Percentiles rank a stretch among this genome's conserved stretches.
Evolutionary conservation across 2,113 vertebrate species (phyloP).

Genomic region (Zingel zingel): DNA sequence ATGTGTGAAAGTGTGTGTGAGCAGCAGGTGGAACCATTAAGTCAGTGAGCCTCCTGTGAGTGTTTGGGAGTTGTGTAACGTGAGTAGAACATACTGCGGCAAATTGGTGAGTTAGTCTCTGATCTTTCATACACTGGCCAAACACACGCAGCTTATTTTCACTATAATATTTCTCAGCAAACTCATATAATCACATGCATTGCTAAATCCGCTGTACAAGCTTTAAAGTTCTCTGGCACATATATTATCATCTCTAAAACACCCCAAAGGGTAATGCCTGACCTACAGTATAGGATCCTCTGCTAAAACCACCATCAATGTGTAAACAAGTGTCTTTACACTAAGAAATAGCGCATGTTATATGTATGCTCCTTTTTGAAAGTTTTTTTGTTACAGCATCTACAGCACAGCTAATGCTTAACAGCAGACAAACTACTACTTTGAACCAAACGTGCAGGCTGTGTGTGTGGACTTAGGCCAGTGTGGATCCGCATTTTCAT

Average conservation of each 20-base stretch:
- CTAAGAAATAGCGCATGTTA: too few species aligned
- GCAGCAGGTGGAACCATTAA: constrained; percentile 93
- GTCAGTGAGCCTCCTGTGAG: constrained; percentile 92
- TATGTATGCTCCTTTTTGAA: too few species aligned
- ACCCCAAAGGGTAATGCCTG: not conserved
- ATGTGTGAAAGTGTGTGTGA: constrained; percentile 40
- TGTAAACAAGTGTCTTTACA: too few species aligned
- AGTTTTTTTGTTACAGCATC: too few species aligned
- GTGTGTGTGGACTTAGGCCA: too few species aligned
- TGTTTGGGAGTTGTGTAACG: constrained; percentile 88
- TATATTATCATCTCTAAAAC: not conserved
- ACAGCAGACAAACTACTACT: too few species aligned
- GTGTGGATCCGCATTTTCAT: too few species aligned
- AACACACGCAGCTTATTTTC: not conserved
- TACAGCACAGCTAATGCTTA: too few species aligned
- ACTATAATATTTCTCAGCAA: not conserved
- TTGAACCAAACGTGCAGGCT: too few species aligned
- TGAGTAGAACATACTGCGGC: constrained; percentile 88
- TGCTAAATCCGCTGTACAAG: not conserved
- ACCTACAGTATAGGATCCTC: not conserved
- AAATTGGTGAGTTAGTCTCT: constrained; percentile 81
- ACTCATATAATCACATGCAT: constrained; percentile 6
- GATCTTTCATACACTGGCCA: constrained; percentile 80
- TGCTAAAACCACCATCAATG: not conserved
- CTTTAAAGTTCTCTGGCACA: constrained; percentile 15